A percentile compares a stretch with the other conserved stretches of the same genome.
phyloP scores from a whole-genome alignment of 1,140 invertebrate species.

The Pseudomyrmex dendroicus region DNA sequence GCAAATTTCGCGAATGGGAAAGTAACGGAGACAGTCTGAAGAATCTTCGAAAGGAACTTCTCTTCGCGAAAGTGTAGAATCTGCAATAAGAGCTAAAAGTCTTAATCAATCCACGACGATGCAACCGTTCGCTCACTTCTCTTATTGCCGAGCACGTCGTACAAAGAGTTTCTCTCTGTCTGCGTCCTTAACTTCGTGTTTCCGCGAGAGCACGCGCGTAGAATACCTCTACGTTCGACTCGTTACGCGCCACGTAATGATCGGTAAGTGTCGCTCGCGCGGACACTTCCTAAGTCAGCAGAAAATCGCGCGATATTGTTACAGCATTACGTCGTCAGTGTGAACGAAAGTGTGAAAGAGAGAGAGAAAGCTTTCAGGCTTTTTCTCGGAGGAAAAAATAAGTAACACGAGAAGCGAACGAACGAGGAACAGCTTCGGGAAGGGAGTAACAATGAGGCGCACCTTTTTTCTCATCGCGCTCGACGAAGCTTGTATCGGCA shows the following conservation, averaged over 20 bases:
- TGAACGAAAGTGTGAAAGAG: background rate
- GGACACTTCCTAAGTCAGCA: constrained; percentile 44
- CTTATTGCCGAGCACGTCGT: constrained; percentile 24
- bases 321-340: constrained; percentile 46
- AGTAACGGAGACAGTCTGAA: constrained; percentile 10
- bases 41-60: background rate
- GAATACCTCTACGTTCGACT: constrained; percentile 42
- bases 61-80: constrained; percentile 1
- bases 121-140: constrained; percentile 20
- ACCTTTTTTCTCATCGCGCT: constrained; percentile 69
- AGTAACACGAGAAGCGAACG: constrained; percentile 33
- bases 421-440: constrained; percentile 21
- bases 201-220: constrained; percentile 25
- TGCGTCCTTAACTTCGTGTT: constrained; percentile 40
- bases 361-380: no score
- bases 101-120: constrained; percentile 48
- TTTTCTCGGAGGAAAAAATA: background rate
- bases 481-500: constrained; percentile 71
- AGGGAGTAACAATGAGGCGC: constrained; percentile 70
- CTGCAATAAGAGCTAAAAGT: constrained; percentile 14
- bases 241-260: constrained; percentile 69
- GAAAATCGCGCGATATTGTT: constrained; percentile 63
- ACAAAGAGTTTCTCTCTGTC: constrained; percentile 18
- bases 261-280: constrained; percentile 45
- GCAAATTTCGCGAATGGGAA: background rate